Evolutionary conservation across 2,888 invertebrate genomes (phyloP), one percentile per base, ranked within the genome.

Genomic region (Tetropium fuscum): DNA sequence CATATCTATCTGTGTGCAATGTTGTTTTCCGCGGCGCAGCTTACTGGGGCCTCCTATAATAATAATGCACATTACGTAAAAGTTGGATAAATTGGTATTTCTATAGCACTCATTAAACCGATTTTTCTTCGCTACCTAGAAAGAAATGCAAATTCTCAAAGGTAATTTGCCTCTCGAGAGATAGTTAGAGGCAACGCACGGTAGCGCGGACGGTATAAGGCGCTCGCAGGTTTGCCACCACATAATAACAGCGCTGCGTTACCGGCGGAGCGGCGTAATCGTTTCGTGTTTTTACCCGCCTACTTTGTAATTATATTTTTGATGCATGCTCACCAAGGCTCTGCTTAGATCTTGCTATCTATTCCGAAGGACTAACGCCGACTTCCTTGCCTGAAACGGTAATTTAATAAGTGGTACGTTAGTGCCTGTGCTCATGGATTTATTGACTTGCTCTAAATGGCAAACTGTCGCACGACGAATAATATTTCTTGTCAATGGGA

Each of bases 271-370:
- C 74, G 67, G 71, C 74, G 76, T 79, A 80, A 80, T 80, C 77
- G 79, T 72, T 78, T 81, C 81, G 81, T 81, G 81, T 71, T 71
- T 68, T 70, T 73, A 68, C 72, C 74, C 80, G 79, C 81, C 81
- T 74, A 77, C 76, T 80, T 80, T 78, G 79, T 80, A 81, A 81
- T 81, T 81, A 79, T 76, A 77, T 80, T 80, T 80, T 78, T 75
- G 78, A 78, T 75, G 74, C 76, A 74, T 70, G 73, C 68, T 68
- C 60, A 63, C 66, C 49, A 49, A 34, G 49, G 44, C 43, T 30
- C 36, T 32, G 49, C 48, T 36, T 43, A 53, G 57, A 61, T 58
- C 66, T 60, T 58, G 64, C 61, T 49, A 56, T 54, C 60, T 58
- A 47, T 47, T 48, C 57, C 45, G 53, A 16, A 40, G 53, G 32